Base-by-base conservation (phyloP, 2,888 invertebrate species). In the Ochlodes sylvanus region DNA sequence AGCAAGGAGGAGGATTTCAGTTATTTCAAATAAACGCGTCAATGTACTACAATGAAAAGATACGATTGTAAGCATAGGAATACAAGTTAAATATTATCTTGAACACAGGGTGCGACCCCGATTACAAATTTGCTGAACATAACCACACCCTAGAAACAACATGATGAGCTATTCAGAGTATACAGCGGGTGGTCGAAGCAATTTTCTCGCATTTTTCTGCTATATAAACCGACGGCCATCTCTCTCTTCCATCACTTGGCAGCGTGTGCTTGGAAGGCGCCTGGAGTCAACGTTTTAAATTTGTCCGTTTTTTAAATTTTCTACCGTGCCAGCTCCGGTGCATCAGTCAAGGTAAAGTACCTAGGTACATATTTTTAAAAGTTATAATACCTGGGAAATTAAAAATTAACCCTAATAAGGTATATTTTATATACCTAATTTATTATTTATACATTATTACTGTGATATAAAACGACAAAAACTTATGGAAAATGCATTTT, bases 161-260 rank as follows among this genome's bases (percentile, higher is more conserved):
- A 79, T 91, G 90, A 92, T 88, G 90, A 92, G 79, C 78, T 76
- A 76, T 83, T 54, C 52, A 50, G 50, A 50, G 19, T 19, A 90
- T 90, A 90, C 92, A 91, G 89, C 91, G 88, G 92, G 92, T 82
- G 89, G 90, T 82, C 83, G 85, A 87, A 82, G 81, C 83, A 88
- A 89, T 90, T 91, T 89, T 82, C 38, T 47, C 27, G n/a, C 32
- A 44, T 61, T 55, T 34, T 77, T 76, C 71, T 77, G 77, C 83
- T 92, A 92, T 92, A 92, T 82, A 91, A 90, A 86, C 79, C 77
- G 78, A 76, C 71, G 71, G 71, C 68, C 70, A 67, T 64, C 58
- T 62, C 75, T 69, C 74, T 68, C 63, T 62, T 58, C 64, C 78
- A 82, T 83, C 82, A 80, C 78, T 80, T 72, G 70, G 64, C 70